phyloP scores from a whole-genome alignment of 2,113 vertebrate genomes.

The Gobius niger region DNA sequence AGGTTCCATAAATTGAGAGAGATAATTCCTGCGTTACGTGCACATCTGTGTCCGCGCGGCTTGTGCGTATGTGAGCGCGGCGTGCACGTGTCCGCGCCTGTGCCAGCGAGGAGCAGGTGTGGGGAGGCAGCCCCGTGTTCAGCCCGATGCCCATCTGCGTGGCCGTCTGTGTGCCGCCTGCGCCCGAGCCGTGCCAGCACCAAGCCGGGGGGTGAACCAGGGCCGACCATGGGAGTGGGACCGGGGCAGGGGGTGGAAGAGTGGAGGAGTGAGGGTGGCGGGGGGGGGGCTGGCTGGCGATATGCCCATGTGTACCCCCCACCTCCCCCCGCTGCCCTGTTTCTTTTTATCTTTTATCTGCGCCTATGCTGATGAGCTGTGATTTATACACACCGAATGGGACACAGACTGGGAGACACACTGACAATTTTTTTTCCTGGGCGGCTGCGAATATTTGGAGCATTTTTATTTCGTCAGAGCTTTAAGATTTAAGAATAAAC shows the following conservation, averaged over 20 bases:
- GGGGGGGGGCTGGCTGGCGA: conserved; percentile 58
- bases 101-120: conserved; percentile 83
- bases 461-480: not conserved
- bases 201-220: conserved; percentile 57
- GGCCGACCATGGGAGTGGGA: conserved; percentile 72
- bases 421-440: not conserved
- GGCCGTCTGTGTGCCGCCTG: conserved; percentile 81
- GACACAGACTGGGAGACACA: not conserved
- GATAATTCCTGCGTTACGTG: conserved; percentile 51
- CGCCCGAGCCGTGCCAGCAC: conserved; percentile 76
- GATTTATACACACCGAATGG: conserved; percentile 48
- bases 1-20: conserved; percentile 54
- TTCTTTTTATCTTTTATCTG: conserved; percentile 71
- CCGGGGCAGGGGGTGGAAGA: conserved; percentile 63
- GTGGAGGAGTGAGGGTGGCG: conserved; percentile 9
- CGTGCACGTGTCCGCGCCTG: conserved; percentile 42
- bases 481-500: not conserved
- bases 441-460: not conserved
- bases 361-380: conserved; percentile 68
- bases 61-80: conserved; percentile 33
- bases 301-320: conserved; percentile 51
- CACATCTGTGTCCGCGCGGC: conserved; percentile 59
- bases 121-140: conserved; percentile 74
- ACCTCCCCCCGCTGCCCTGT: conserved; percentile 46
- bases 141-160: conserved; percentile 83